Evolutionary conservation across 2,888 invertebrate species (phyloP).

Genomic region (Notocelia uddmanniana): DNA sequence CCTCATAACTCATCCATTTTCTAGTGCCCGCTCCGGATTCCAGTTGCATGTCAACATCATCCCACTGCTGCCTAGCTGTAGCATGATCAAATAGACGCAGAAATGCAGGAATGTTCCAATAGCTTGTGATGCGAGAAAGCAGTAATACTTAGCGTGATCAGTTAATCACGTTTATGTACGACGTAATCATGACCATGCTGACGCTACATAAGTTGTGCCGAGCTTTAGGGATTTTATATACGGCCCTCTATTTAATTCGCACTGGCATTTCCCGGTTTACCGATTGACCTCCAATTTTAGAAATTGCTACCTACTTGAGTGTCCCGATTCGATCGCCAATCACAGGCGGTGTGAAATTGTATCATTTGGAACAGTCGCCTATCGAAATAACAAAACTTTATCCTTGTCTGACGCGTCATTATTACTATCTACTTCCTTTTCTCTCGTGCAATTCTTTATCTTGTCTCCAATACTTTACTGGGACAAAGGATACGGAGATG

Average conservation of each 20-base stretch:
- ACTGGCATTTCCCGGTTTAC: background rate
- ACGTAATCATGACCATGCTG: too few relatives aligned
- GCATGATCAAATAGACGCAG: too few relatives aligned
- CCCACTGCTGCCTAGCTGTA: too few relatives aligned
- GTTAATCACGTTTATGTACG: too few relatives aligned
- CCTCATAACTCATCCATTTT: too few relatives aligned
- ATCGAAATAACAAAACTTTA: background rate
- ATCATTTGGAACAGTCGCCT: background rate
- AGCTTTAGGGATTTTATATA: too few relatives aligned
- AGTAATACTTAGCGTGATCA: too few relatives aligned
- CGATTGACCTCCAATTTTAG: background rate
- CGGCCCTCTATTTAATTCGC: background rate
- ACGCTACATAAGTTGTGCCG: too few relatives aligned
- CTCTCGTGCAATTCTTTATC: background rate
- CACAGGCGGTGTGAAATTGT: background rate
- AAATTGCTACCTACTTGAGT: background rate
- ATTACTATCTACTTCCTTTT: background rate
- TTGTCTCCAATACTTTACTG: background rate
- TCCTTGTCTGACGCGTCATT: background rate
- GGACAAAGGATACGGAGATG: background rate
- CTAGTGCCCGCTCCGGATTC: too few relatives aligned
- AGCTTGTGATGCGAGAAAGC: too few relatives aligned
- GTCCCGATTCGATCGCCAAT: background rate
- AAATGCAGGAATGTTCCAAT: too few relatives aligned
- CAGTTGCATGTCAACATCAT: too few relatives aligned